phyloP scores from a whole-genome alignment of 92 coral and sea anemone genomes.

The Palythoa heliodiscus region DNA sequence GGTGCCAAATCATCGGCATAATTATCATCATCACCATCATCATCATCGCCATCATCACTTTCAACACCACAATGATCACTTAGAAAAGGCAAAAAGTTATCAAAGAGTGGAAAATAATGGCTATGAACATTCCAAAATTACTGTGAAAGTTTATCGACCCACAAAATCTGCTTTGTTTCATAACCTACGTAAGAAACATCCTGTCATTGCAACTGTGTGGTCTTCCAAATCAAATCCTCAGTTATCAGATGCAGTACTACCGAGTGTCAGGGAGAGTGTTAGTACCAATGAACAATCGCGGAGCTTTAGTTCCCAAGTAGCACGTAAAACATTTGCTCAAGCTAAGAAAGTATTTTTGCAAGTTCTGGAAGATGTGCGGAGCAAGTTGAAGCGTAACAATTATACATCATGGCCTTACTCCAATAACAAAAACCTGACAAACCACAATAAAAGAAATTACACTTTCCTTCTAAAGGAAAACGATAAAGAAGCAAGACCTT shows the following conservation, averaged over 20 bases:
- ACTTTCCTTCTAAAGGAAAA: neutral
- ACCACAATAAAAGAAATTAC: neutral
- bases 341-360: slow-evolving; percentile 36
- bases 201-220: neutral
- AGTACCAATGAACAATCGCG: neutral
- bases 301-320: neutral
- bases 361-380: slow-evolving; percentile 20
- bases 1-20: neutral
- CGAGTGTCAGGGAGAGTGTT: slow-evolving; percentile 18
- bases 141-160: slow-evolving; percentile 40
- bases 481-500: neutral
- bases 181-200: neutral
- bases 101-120: slow-evolving; percentile 1
- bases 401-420: neutral
- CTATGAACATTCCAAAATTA: slow-evolving; percentile 28
- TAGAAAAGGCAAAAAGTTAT: neutral
- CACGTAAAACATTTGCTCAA: slow-evolving; percentile 25
- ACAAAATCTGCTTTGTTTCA: slow-evolving; percentile 3
- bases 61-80: neutral
- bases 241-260: slow-evolving; percentile 21
- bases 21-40: slow-evolving; percentile 8
- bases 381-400: neutral
- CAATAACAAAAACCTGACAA: neutral
- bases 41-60: slow-evolving; percentile 1
- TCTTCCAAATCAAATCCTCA: neutral